These are phyloP conservation scores for Acanthochromis polyacanthus DNA, from an alignment of 2,113 vertebrate genomes.

Conservation along the genomic window DNA sequence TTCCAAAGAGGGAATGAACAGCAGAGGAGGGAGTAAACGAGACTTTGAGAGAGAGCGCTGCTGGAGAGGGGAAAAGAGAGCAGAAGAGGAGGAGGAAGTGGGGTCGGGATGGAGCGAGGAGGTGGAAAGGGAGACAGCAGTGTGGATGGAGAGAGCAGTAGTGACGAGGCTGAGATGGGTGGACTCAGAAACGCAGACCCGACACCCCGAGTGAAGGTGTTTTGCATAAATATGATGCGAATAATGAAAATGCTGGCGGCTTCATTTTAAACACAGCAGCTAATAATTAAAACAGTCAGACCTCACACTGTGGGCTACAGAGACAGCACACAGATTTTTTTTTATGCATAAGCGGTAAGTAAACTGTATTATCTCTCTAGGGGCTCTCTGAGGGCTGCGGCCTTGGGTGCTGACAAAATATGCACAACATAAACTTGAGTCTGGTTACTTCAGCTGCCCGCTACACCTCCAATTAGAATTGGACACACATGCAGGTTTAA, in stretches of 20 bases:
- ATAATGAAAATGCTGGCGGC: slow-evolving; percentile 70
- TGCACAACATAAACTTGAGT: slow-evolving; percentile 34
- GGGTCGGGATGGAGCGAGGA: slow-evolving; percentile 7
- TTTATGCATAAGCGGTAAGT: slow-evolving; percentile 65
- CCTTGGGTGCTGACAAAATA: slow-evolving; percentile 54
- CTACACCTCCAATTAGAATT: slow-evolving; percentile 43
- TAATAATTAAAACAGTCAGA: slow-evolving; percentile 76
- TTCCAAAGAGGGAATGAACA: slow-evolving; percentile 68
- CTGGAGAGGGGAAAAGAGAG: slow-evolving; percentile 51
- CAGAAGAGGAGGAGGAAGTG: slow-evolving; percentile 17
- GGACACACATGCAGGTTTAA: slow-evolving; percentile 42
- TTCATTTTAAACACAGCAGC: slow-evolving; percentile 73
- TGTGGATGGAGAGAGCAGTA: slow-evolving; percentile 9
- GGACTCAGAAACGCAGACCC: not conserved
- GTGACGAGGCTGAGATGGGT: slow-evolving; percentile 16
- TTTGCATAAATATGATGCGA: slow-evolving; percentile 64
- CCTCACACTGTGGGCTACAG: slow-evolving; percentile 57
- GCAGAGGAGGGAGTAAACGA: slow-evolving; percentile 67
- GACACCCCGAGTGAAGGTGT: slow-evolving; percentile 48
- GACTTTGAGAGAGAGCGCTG: slow-evolving; percentile 62
- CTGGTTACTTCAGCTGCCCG: slow-evolving; percentile 29
- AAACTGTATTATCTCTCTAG: slow-evolving; percentile 64
- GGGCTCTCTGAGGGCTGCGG: slow-evolving; percentile 47
- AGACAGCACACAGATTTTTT: slow-evolving; percentile 55
- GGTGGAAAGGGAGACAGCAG: slow-evolving; percentile 39